Base-by-base conservation (phyloP, 2,113 vertebrate genomes). In the Stomatorhinus ivindoensis region DNA sequence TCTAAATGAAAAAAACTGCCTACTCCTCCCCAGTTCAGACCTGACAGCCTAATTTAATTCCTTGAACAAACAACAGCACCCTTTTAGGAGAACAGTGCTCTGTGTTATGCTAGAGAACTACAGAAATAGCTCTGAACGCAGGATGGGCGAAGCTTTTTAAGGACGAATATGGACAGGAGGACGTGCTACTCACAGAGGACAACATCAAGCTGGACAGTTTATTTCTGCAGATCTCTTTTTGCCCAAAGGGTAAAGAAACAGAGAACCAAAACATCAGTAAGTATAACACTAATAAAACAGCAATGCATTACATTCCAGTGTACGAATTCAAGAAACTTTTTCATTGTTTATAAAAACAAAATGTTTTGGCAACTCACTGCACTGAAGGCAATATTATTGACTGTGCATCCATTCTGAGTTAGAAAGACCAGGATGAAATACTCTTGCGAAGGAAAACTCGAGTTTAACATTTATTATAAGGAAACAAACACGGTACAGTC, bases 1-100 rank as follows among this genome's bases (percentile, higher is more conserved):
- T 13, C 73, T 80, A 19, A 80, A 80, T 80, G 73, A 27, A 80
- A 80, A 76, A 80, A 80, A 80, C 73, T 17, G 31, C 73, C 39
- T 42, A 80, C 35, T 80, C 15, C 4, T 80, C 35, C 42, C 35
- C 73, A 19, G 73, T 80, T n/a, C 73, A 80, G 35, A 80, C 73
- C 73, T 80, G 73, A 80, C 73, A 39, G 73, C 35, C 73, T 80
- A 80, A 80, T 80, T 80, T 42, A 80, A 80, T 80, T 42, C 73
- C 31, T 80, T 80, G 73, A 80, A 42, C 73, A 80, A 80, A 80
- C 31, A 80, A 7, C 31, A 80, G 17, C 35, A 39, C 35, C 73
- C 73, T 17, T 80, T 80, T 35, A 80, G 35, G 73, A 42, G 35
- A 80, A 80, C 35, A 80, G 31, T 39, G 31, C 35, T 39, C 31